Percentiles rank a stretch among this genome's conserved stretches.
These are phyloP conservation scores for Cephus pygmeus DNA, from an alignment of 2,888 invertebrate genomes.

Conservation along the genomic window DNA sequence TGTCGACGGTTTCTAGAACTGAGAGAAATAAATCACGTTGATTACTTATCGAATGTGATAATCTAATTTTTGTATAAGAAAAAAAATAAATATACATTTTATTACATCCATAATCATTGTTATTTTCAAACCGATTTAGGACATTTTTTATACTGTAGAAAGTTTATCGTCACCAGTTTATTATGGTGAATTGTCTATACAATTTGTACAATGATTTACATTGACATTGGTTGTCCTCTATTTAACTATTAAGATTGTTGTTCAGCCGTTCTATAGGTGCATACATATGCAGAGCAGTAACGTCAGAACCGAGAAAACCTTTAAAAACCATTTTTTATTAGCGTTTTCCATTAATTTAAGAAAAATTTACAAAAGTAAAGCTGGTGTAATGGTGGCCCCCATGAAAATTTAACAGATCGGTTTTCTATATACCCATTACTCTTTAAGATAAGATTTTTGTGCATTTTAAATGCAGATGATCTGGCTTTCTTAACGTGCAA, in stretches of 20 bases:
- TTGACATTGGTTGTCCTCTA: neutral
- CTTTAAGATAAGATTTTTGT: too few relatives aligned
- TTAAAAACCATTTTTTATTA: too few relatives aligned
- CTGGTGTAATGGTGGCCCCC: too few relatives aligned
- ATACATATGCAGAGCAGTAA: too few relatives aligned
- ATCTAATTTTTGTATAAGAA: neutral
- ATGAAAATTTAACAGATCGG: too few relatives aligned
- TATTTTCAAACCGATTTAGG: neutral
- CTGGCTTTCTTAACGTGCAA: too few relatives aligned
- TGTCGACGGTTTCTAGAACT: constrained; percentile 85
- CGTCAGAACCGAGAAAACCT: too few relatives aligned
- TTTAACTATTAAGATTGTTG: neutral
- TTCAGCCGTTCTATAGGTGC: too few relatives aligned
- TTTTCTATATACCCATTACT: too few relatives aligned
- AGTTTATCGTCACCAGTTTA: neutral
- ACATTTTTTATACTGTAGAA: neutral
- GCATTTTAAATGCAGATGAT: too few relatives aligned
- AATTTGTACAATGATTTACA: neutral
- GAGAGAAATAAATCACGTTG: constrained; percentile 45
- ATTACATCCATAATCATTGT: neutral
- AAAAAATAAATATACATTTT: neutral
- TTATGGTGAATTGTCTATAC: neutral
- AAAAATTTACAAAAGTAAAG: too few relatives aligned
- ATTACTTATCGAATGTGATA: neutral
- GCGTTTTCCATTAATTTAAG: too few relatives aligned